A percentile compares a stretch with the other conserved stretches of the same genome.
Conservation (phyloP, 2,797 vertebrate genomes). For the Setipinna tenuifilis region DNA sequence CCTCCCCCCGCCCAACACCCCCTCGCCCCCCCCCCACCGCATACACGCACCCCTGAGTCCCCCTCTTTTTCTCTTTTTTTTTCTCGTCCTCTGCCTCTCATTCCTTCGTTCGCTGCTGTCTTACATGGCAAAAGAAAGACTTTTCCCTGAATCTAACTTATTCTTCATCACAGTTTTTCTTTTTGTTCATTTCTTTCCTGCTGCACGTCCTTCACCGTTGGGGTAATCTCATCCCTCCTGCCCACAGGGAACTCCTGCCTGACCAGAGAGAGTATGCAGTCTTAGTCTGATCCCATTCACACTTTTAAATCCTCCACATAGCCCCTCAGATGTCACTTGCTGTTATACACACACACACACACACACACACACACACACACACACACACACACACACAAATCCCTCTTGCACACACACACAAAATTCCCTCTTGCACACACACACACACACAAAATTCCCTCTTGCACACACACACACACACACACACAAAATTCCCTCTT, state of each 20-base stretch:
- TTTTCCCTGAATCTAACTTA: slow-evolving; percentile 34
- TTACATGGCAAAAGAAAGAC: slow-evolving; percentile 43
- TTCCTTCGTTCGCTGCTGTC: slow-evolving; percentile 29
- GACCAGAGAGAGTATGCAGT: background rate
- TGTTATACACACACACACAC: slow-evolving; percentile 6
- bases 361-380: background rate
- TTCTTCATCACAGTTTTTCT: slow-evolving; percentile 3
- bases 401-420: background rate
- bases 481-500: background rate
- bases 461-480: background rate
- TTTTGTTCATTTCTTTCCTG: slow-evolving; percentile 26
- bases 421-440: too few relatives aligned
- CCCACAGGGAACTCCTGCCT: background rate
- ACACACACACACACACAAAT: background rate
- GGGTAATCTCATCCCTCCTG: background rate
- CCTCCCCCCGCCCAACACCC: slow-evolving; percentile 33
- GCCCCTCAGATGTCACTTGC: background rate
- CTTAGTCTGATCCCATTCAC: slow-evolving; percentile 5
- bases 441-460: background rate
- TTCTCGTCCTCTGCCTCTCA: slow-evolving; percentile 9
- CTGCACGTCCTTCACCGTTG: background rate
- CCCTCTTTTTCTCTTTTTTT: slow-evolving; percentile 42
- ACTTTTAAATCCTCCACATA: background rate
- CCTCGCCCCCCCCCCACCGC: background rate
- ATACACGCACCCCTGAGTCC: slow-evolving; percentile 51